Percentiles rank a stretch among this genome's conserved stretches.
Evolutionary conservation across 2,888 invertebrate genomes (phyloP).

Genomic region (Synanthedon formicaeformis): DNA sequence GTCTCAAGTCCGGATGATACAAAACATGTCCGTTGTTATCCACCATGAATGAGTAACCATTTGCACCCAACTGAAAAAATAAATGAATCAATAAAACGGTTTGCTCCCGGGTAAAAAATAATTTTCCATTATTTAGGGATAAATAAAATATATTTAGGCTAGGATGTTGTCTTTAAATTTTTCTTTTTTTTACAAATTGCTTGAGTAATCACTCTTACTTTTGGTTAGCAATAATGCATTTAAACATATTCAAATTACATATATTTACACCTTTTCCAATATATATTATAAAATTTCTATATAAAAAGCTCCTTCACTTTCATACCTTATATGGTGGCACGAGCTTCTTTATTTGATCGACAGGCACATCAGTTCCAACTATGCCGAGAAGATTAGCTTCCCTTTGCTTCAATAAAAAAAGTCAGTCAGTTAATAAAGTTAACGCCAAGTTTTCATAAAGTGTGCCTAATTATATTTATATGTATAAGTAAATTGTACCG

Average conservation of each 20-base stretch:
- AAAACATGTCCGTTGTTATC: conserved; percentile 97
- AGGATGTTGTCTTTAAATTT: too few relatives aligned
- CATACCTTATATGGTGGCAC: conserved; percentile 92
- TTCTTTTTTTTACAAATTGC: too few relatives aligned
- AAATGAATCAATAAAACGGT: too few relatives aligned
- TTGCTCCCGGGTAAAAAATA: too few relatives aligned
- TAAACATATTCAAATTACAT: not conserved
- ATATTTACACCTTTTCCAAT: not conserved
- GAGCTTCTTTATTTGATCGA: conserved; percentile 94
- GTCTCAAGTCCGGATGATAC: conserved; percentile 95
- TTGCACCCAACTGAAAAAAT: conserved; percentile 84
- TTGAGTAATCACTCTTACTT: not conserved
- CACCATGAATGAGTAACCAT: conserved; percentile 96
- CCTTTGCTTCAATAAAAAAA: conserved; percentile 72
- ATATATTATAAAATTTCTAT: not conserved
- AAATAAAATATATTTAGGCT: too few relatives aligned
- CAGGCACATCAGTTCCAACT: conserved; percentile 96
- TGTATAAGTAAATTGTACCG: conserved; percentile 59
- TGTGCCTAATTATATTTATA: not conserved
- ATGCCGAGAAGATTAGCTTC: conserved; percentile 95
- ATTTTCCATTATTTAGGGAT: too few relatives aligned
- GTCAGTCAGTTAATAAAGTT: not conserved
- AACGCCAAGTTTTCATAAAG: not conserved
- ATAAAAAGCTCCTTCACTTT: not conserved
- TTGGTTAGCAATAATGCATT: too few relatives aligned